phyloP scores from a whole-genome alignment of 1,140 invertebrate genomes.

The Belonocnema kinseyi region DNA sequence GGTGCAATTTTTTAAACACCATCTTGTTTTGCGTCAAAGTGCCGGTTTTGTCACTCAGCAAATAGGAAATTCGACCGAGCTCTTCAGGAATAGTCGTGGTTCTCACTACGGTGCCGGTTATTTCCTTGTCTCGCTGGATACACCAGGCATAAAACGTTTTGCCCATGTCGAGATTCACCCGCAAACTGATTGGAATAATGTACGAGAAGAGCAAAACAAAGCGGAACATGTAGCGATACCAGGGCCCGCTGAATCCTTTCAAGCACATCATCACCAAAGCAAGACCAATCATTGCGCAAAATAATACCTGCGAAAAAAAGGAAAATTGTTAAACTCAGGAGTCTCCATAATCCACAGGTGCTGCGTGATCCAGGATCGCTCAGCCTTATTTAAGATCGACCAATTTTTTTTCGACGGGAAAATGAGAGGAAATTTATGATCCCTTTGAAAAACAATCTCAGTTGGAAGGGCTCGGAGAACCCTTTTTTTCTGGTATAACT shows the following conservation, averaged over 20 bases:
- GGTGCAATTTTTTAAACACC: conserved; percentile 96
- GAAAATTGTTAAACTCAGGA: not conserved
- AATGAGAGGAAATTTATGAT: no score
- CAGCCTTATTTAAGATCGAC: no score
- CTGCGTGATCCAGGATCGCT: no score
- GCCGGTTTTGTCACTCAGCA: conserved; percentile 98
- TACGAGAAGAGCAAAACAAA: conserved; percentile 99
- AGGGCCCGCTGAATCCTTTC: conserved; percentile 96
- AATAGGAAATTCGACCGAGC: conserved; percentile 95
- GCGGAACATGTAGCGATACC: conserved; percentile 97
- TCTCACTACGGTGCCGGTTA: conserved; percentile 96
- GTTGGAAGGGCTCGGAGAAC: no score
- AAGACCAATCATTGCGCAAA: conserved; percentile 92
- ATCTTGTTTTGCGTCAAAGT: conserved; percentile 99
- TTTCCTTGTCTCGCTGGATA: conserved; percentile 95
- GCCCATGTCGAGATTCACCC: conserved; percentile 99
- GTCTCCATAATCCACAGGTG: no score
- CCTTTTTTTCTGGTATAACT: no score
- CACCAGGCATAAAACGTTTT: conserved; percentile 98
- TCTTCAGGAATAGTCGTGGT: conserved; percentile 99
- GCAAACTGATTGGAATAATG: conserved; percentile 98
- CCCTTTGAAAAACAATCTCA: no score
- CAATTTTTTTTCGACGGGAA: no score
- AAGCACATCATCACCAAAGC: conserved; percentile 96
- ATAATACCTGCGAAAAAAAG: conserved; percentile 81